These are phyloP conservation scores for Zosterops pallidus DNA, from an alignment of 2,113 vertebrate species.

Conservation along the genomic window DNA sequence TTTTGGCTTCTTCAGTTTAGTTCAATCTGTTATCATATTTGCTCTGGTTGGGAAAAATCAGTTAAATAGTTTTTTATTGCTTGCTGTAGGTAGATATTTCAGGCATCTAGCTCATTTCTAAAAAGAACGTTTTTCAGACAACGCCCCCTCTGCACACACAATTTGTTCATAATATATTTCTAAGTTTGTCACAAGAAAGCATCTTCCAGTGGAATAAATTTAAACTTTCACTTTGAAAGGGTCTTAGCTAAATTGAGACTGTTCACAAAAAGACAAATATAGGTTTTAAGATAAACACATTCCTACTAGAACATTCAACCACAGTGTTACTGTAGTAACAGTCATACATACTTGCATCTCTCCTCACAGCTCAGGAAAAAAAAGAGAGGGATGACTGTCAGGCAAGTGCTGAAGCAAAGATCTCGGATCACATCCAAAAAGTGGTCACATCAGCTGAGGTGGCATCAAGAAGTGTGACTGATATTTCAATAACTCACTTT, in stretches of 20 bases:
- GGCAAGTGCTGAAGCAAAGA: background rate
- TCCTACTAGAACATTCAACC: background rate
- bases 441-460: background rate
- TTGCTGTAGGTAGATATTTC: background rate
- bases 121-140: background rate
- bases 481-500: background rate
- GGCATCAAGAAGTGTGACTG: background rate
- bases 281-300: background rate
- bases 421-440: background rate
- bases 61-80: background rate
- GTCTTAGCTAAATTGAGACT: background rate
- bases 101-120: background rate
- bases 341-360: background rate
- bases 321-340: constrained; percentile 13
- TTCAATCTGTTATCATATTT: background rate
- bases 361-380: background rate
- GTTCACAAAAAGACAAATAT: background rate
- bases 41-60: background rate
- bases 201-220: background rate
- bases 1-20: background rate
- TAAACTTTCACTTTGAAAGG: background rate
- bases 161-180: background rate
- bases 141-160: background rate
- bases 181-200: background rate
- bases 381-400: background rate